Base-by-base conservation (phyloP, 2,888 invertebrate species). In the Ommatoiulus sabulosus region DNA sequence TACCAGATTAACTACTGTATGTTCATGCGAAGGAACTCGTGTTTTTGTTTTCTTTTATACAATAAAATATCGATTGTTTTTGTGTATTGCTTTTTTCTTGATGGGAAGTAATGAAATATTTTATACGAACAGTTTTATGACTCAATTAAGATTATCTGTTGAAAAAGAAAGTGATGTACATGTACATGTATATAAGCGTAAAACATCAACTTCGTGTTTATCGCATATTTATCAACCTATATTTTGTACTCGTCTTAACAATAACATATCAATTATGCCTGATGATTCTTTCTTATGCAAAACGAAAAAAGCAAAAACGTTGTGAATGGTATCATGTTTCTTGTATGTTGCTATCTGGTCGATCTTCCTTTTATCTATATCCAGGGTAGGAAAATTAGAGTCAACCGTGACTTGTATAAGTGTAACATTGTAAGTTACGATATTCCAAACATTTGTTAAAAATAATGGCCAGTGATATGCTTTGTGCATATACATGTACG, bases 71-170 rank as follows among this genome's bases (percentile, higher is more conserved):
- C 15, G 15, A 52, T 52, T 52, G 15, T 52, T 52, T 52, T 52
- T 35, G 0, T 52, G 17, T 52, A 35, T 35, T 35, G 35, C 35
- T 35, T 35, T 35, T 35, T 35, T 35, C 35, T 35, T 35, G 35
- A 35, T 35, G 35, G 35, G 35, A 35, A 35, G 35, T 35, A 35
- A 35, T 35, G 35, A 5, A 63, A 63, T 63, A 20, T 12, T 15
- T 52, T 52, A 46, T 46, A 63, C 7, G 63, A 63, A n/a, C 63
- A 63, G n/a, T 63, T 63, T 63, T 63, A 63, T 63, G 63, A 63
- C 63, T 63, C 63, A 63, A 20, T n/a, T n/a, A 52, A 52, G 17
- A 4, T 63, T n/a, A 63, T 63, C n/a, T 2, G 63, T 3, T 0
- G n/a, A 63, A 5, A 63, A 35, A 35, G n/a, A 46, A 46, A 46